phyloP scores from a whole-genome alignment of 2,797 vertebrate species.

The Girardinus metallicus region DNA sequence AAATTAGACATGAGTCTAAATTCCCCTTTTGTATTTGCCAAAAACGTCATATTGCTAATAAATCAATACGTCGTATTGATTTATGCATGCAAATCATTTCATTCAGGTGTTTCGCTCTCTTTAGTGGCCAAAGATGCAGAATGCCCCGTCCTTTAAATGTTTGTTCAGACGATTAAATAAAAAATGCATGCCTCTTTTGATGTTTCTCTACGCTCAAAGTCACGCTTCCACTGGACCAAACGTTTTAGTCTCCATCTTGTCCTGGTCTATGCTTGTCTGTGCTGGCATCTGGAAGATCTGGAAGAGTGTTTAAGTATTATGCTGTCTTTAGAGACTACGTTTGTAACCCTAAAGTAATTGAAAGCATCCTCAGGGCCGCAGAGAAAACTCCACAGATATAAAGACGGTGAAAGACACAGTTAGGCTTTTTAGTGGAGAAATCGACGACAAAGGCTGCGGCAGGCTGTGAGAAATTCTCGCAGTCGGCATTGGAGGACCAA shows the following conservation, averaged over 20 bases:
- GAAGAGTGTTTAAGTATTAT: not conserved
- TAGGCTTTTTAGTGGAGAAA: conserved; percentile 4
- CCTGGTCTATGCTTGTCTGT: not conserved
- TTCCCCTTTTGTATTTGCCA: not conserved
- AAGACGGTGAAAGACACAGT: not conserved
- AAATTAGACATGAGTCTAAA: not conserved
- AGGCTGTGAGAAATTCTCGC: not conserved
- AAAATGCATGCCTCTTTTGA: not conserved
- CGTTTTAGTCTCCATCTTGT: not conserved
- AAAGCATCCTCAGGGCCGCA: conserved; percentile 1
- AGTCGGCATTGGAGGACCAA: conserved; percentile 11
- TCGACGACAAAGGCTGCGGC: not conserved
- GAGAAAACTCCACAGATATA: conserved; percentile 8
- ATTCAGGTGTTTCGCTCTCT: not conserved
- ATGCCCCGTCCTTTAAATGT: not conserved
- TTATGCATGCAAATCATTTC: not conserved
- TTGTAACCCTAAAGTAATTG: conserved; percentile 11
- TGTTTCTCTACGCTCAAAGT: not conserved
- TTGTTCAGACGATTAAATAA: not conserved
- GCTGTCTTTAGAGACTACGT: conserved; percentile 1
- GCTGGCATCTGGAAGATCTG: not conserved
- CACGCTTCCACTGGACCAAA: not conserved
- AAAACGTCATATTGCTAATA: not conserved
- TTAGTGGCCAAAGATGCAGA: not conserved
- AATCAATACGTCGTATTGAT: no score